phyloP scores from a whole-genome alignment of 2,113 vertebrate species.

The Dissostichus mawsoni region DNA sequence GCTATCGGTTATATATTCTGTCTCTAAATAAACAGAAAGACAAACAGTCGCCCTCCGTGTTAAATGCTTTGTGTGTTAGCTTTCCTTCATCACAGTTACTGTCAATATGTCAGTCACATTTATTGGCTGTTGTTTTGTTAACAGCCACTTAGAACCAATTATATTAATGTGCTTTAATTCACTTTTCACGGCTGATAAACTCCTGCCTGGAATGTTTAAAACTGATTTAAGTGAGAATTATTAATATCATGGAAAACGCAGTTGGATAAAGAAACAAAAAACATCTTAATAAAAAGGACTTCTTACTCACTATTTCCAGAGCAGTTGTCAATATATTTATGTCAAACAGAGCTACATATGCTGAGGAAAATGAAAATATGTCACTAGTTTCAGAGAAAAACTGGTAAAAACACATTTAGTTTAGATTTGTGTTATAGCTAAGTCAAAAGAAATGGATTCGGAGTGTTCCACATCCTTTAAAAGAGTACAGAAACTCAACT shows the following conservation, averaged over 20 bases:
- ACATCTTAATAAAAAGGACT: neutral
- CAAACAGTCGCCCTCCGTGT: neutral
- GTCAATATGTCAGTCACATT: no score
- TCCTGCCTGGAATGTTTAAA: slow-evolving; percentile 1
- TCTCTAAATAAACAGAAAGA: neutral
- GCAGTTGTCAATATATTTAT: neutral
- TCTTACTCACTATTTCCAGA: neutral
- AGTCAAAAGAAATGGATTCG: no score
- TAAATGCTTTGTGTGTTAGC: neutral
- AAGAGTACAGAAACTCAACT: no score
- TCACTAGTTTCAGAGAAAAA: no score
- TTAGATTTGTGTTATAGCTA: no score
- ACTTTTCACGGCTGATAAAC: neutral
- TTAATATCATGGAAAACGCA: no score
- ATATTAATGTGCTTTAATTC: neutral
- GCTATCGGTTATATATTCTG: slow-evolving; percentile 53
- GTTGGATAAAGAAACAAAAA: neutral
- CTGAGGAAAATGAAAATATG: neutral
- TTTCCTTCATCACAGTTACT: neutral
- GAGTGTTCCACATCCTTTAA: no score
- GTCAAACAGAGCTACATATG: neutral
- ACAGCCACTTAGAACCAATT: neutral
- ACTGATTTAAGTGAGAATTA: no score
- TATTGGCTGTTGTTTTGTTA: neutral
- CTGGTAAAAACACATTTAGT: no score